phyloP scores from a whole-genome alignment of 2,113 vertebrate genomes.

The Xyrauchen texanus region DNA sequence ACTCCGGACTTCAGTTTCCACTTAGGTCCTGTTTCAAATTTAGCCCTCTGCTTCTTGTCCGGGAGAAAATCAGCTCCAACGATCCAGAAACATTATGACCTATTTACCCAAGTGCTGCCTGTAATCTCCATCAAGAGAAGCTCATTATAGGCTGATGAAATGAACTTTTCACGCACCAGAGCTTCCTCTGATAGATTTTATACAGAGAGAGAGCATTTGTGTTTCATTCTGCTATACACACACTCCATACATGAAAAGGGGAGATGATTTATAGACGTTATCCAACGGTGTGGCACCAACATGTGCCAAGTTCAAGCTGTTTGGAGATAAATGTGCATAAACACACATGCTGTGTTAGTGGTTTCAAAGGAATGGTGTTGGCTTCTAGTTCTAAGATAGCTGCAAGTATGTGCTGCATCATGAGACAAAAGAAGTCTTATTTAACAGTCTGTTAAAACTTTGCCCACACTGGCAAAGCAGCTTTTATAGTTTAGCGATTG shows the following conservation, averaged over 20 bases:
- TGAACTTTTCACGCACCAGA: background rate
- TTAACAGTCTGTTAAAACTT: too few species aligned
- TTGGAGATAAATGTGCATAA: background rate
- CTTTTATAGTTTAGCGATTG: too few species aligned
- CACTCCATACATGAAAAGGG: background rate
- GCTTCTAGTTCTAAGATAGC: conserved; percentile 1
- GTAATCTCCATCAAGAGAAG: conserved; percentile 10
- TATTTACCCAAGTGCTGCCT: conserved; percentile 27
- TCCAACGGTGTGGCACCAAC: background rate
- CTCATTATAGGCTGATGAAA: conserved; percentile 12
- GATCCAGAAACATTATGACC: conserved; percentile 35
- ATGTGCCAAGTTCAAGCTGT: background rate
- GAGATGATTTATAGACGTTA: background rate
- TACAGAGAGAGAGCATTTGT: background rate
- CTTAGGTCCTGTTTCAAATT: conserved; percentile 19
- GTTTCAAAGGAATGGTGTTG: conserved; percentile 7
- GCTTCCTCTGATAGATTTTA: conserved; percentile 2
- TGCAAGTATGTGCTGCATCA: background rate
- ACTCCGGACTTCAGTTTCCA: background rate
- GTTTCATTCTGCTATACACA: conserved; percentile 2
- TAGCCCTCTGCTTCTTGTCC: background rate
- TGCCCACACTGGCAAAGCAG: too few species aligned
- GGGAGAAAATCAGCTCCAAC: conserved; percentile 12
- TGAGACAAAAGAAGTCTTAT: too few species aligned
- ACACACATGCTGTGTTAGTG: background rate